Base-by-base conservation (phyloP, 2,113 vertebrate genomes). In the Oryzias celebensis region DNA sequence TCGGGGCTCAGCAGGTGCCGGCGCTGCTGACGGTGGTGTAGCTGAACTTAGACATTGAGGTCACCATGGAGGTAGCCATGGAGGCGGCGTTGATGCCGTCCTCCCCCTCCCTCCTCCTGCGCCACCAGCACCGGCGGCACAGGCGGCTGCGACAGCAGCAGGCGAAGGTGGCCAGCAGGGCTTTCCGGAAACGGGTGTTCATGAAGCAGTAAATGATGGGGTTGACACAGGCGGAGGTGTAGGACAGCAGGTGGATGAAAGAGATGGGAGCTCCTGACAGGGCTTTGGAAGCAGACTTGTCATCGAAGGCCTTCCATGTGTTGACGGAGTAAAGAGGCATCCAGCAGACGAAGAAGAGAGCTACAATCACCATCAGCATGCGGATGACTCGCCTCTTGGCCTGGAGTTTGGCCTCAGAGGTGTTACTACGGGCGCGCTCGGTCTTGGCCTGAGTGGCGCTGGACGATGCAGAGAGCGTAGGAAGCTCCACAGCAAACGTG, bases 131-230 rank as follows among this genome's bases (percentile, higher is more conserved):
- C 10, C 17, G 56, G 0, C 79, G 85, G n/a, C 87, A 87, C 7
- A 88, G 67, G 0, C 1, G 79, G 68, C 62, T 87, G 51, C 79
- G 79, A 23, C 81, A 81, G 70, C 94, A 94, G 75, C 93, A 84
- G 7, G 89, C 71, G 1, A 95, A 96, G 1, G 95, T 95, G 75
- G 89, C 82, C 16, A 92, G 65, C 20, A 94, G 92, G 18, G 96
- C 95, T 53, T 93, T 91, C 36, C 96, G 94, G 86, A 98, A 98
- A 15, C 96, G 95, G 4, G 89, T 95, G 91, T 98, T 97, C 95
- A 98, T 98, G 89, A 99, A 98, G 91, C 97, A 98, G 91, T 99
- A 99, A 82, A 98, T 93, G 61, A 99, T 81, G 31, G 97, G 96
- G 86, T 97, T 99, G 87, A 96, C 87, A 1, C 96, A 96, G 64